phyloP scores from a whole-genome alignment of 2,888 invertebrate species.

The Caenorhabditis sp. region DNA sequence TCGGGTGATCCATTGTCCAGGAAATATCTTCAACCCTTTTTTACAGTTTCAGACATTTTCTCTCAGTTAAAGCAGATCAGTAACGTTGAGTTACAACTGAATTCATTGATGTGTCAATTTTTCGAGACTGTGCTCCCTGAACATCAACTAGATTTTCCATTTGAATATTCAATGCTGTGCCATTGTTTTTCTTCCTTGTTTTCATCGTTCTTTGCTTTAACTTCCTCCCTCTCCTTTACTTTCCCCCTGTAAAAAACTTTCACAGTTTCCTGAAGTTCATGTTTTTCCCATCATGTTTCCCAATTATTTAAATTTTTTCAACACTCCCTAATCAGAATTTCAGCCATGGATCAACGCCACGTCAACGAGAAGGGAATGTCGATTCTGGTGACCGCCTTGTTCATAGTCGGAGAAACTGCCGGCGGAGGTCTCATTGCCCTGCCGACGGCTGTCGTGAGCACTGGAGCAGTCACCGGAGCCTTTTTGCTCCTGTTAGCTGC shows the following conservation, averaged over 20 bases:
- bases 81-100: too few species aligned
- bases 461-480: slow-evolving; percentile 68
- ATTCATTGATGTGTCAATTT: too few species aligned
- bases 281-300: too few species aligned
- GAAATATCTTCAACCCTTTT: too few species aligned
- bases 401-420: slow-evolving; percentile 81
- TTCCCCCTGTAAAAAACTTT: neutral
- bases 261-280: neutral
- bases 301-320: too few species aligned
- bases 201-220: neutral
- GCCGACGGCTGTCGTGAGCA: slow-evolving; percentile 76
- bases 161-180: neutral
- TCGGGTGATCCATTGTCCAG: too few species aligned
- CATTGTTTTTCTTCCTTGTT: slow-evolving; percentile 7
- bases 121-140: neutral
- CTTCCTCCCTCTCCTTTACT: neutral
- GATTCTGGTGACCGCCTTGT: slow-evolving; percentile 76
- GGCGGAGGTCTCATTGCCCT: slow-evolving; percentile 82
- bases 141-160: neutral
- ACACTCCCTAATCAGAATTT: neutral
- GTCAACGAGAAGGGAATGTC: slow-evolving; percentile 73
- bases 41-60: too few species aligned
- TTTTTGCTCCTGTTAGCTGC: slow-evolving; percentile 76
- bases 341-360: slow-evolving; percentile 50
- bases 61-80: too few species aligned